These are phyloP conservation scores for Noturus placidus DNA, from an alignment of 2,113 vertebrate genomes.

Conservation along the genomic window DNA sequence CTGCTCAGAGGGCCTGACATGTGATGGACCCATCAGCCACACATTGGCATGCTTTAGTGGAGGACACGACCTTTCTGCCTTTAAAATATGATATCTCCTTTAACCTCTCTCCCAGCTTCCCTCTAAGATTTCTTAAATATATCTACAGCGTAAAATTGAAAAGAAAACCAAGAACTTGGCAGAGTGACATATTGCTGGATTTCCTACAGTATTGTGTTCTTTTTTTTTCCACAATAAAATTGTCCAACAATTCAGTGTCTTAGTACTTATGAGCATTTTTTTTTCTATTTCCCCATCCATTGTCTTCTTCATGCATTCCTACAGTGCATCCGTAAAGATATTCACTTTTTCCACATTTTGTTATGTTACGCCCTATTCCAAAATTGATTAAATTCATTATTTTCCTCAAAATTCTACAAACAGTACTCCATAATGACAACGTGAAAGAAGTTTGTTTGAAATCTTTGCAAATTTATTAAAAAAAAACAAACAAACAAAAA, in stretches of 20 bases:
- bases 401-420: too few relatives aligned
- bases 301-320: not conserved
- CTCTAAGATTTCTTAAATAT: conserved; percentile 1
- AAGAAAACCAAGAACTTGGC: not conserved
- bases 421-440: too few relatives aligned
- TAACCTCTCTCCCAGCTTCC: not conserved
- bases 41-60: conserved; percentile 24
- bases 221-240: not conserved
- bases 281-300: not conserved
- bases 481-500: too few relatives aligned
- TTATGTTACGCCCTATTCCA: too few relatives aligned
- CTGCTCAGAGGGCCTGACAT: conserved; percentile 14
- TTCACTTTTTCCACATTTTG: too few relatives aligned
- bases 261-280: not conserved
- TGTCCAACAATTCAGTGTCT: not conserved
- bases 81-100: not conserved
- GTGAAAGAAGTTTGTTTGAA: too few relatives aligned
- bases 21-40: conserved; percentile 19
- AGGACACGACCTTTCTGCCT: conserved; percentile 10
- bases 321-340: too few relatives aligned
- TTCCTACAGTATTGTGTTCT: too few relatives aligned
- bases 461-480: too few relatives aligned
- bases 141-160: not conserved
- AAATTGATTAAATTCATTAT: too few relatives aligned
- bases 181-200: not conserved